Evolutionary conservation across 1,140 invertebrate genomes (phyloP), one percentile per base, ranked within the genome.

Genomic region (Trichomalopsis sarcophagae): DNA sequence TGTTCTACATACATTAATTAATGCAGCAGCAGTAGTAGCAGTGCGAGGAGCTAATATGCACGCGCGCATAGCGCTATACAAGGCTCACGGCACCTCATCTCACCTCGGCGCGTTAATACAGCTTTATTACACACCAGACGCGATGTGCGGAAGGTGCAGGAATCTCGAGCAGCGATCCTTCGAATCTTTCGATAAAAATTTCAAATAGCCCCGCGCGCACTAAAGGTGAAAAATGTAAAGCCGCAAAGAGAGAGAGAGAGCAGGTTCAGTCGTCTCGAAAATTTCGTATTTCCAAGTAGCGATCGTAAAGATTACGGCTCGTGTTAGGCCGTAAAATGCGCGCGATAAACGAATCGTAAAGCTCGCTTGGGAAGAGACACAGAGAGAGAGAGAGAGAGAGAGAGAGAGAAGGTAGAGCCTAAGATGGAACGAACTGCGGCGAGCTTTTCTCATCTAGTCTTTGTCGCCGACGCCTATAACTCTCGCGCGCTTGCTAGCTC

Each of bases 301-400:
- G 77, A 84, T 84, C 84, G 78, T 84, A 84, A 84, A 84, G 84
- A 84, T 84, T 84, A 84, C 76, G 78, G 69, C 27, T 66, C 76
- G 23, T 81, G 44, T 73, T 80, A 50, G 81, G 69, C 76, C 68
- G 77, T 74, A 83, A 82, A 83, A 83, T 47, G 69, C 44, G 68
- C 71, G 66, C 84, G 82, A 84, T 82, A 81, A 83, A 82, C 77
- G 77, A 82, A 74, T 84, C 84, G 81, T 85, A 79, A 82, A 85
- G 40, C 68, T 33, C 10, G 23, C 23, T n/a, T 21, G 55, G 10
- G 23, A 71, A 71, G 27, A 30, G 55, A 62, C 14, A 62, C 0
- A 62, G 47, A 50, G 47, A 50, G 47, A 50, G 27, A 27, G 27
- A 27, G 27, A 27, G 27, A 27, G 27, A 27, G 27, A 30, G 55